Evolutionary conservation across 2,888 invertebrate species (phyloP), one percentile per base, ranked within the genome.

Genomic region (Elgonia sp.): DNA sequence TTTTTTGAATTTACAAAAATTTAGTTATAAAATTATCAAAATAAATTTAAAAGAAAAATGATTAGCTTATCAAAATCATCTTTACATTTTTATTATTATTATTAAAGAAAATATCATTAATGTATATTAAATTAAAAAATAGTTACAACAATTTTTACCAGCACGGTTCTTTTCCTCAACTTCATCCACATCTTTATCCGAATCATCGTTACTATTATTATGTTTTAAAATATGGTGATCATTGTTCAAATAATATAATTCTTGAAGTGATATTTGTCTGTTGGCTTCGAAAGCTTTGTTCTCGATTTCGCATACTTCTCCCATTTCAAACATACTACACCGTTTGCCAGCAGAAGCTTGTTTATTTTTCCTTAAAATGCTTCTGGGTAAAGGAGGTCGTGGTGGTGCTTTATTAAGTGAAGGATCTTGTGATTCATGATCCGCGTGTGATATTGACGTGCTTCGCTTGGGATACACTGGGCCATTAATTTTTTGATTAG

Each of bases 321-420:
- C 96, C 95, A 97, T 96, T 94, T 97, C 97, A 92, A 97, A 97
- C 97, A 97, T 97, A 92, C 98, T 98, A 93, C 97, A 97, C 62
- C 98, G 96, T 86, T 95, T 93, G 39, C 86, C 87, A 46, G 91
- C 81, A 14, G 92, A 87, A 6, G 89, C 90, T 76, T 29, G 29
- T 5, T 93, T 93, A 37, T 92, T 92, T 93, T 97, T 97, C 46
- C 97, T 95, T 80, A 97, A 95, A 92, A 97, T 97, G 89, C 97
- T 96, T 92, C 96, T 96, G 46, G 97, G 97, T 91, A 97, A 93
- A 7, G 97, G 97, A 50, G 97, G 97, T 92, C 97, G 95, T 6
- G 97, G 97, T 37, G 97, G 97, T 6, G 95, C 96, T 88, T 95
- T 93, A 40, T 92, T 88, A 42, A 76, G 86, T 79, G 50, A 85